Evolutionary conservation across 2,797 vertebrate species (phyloP), one percentile per base, ranked within the genome.

Genomic region (Danio kyathit): DNA sequence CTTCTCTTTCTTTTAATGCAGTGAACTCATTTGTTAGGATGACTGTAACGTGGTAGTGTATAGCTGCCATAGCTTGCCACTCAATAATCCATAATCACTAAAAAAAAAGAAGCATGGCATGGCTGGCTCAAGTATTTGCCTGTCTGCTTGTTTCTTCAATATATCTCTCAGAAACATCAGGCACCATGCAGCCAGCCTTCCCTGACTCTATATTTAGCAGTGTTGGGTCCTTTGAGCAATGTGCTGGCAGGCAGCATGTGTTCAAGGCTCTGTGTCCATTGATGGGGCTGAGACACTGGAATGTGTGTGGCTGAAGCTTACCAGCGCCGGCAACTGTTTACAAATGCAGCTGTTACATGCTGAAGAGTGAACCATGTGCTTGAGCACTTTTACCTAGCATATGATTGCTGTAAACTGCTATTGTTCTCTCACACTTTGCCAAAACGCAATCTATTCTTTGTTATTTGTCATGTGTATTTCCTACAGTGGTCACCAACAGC

Each of bases 161-260:
- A 12, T 17, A 65, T 76, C 48, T 81, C 43, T 49, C 29, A 44
- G 56, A 65, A 70, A 16, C 14, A 48, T 72, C 92, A 91, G 93
- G 92, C 92, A 92, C 46, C 52, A 84, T 83, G 85, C 77, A 44
- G 89, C 74, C 90, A 83, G 87, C 91, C 87, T 90, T 85, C 67
- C 10, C 48, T 54, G 75, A 77, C 54, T 93, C 96, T 99, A 99
- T 97, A 98, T 96, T 96, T 99, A 99, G 97, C 88, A 85, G 78
- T 88, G 87, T 93, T 92, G 94, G 93, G 94, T 94, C 93, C 94
- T 95, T 91, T 92, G 88, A 96, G 94, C 91, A 89, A 97, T 95
- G 95, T 86, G 90, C 85, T 96, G 95, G 95, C 95, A 92, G 91
- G 89, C 88, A 82, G 84, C 70, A 84, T 51, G 91, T 88, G 89